Base-by-base conservation (phyloP, 2,113 vertebrate genomes). In the Brachirus orientalis region DNA sequence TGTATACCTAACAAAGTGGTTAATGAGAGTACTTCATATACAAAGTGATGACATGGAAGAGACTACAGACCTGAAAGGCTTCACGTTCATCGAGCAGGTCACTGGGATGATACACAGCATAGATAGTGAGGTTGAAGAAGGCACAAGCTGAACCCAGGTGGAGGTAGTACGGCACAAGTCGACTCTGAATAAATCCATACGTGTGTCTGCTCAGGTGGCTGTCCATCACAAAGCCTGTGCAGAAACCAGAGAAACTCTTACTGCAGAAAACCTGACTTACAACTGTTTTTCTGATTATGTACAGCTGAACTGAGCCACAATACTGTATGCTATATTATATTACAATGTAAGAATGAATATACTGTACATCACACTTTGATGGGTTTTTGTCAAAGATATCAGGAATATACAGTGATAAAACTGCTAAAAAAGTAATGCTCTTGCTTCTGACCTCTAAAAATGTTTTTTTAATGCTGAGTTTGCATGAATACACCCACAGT, bases 151-250 rank as follows among this genome's bases (percentile, higher is more conserved):
- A 95, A 44, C 92, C 74, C 12, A 94, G 77, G 80, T 94, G 92
- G 77, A 94, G 93, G 76, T 94, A 95, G 63, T 92, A 94, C 0
- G 95, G 94, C 59, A 95, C 95, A 12, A 95, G 93, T 7, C 90
- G 53, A 0, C 91, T 92, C 83, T 94, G 92, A 71, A 95, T 93
- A 61, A 91, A 94, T 16, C 94, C 91, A 0, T 85, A 94, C 0
- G 92, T 94, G 84, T 95, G 93, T 84, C 90, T 89, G 82, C 94
- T 92, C 65, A 95, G 91, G 80, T 86, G 79, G 76, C 80, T 94
- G 89, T 92, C 83, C 94, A 95, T 94, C 83, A 95, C 92, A 8
- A 95, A 92, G 53, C 90, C 93, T 94, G 75, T 7, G 46, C 0
- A 68, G 18, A 63, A 47, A 79, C 9, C 18, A 73, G 4, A 52